Evolutionary conservation across 2,113 vertebrate species (phyloP).

Genomic region (Willisornis vidua): DNA sequence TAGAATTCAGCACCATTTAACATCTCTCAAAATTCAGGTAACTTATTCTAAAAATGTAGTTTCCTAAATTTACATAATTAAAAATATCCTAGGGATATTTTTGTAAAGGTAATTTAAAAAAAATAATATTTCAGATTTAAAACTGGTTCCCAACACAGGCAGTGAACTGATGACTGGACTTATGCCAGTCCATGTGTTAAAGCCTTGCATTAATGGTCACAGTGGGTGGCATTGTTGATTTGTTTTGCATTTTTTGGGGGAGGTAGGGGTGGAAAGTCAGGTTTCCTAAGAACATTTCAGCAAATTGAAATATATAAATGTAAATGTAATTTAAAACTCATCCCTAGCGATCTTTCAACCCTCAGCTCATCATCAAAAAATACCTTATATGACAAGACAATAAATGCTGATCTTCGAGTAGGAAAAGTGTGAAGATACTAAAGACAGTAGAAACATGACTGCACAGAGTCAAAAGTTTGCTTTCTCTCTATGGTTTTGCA

Average conservation of each 20-base stretch:
- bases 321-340: background rate
- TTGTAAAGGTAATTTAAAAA: background rate
- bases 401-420: background rate
- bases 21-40: background rate
- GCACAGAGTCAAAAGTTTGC: background rate
- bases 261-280: background rate
- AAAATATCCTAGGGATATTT: background rate
- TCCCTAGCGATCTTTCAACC: background rate
- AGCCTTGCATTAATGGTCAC: background rate
- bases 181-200: background rate
- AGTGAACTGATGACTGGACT: background rate
- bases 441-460: background rate
- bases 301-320: background rate
- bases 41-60: background rate
- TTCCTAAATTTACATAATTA: background rate
- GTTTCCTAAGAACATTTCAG: background rate
- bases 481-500: background rate
- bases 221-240: background rate
- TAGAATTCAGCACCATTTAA: background rate
- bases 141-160: background rate
- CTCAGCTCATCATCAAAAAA: background rate
- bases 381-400: background rate
- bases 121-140: background rate
- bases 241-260: background rate
- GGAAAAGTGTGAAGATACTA: background rate